phyloP scores from a whole-genome alignment of 1,140 invertebrate species.

The Meloidogyne hapla region DNA sequence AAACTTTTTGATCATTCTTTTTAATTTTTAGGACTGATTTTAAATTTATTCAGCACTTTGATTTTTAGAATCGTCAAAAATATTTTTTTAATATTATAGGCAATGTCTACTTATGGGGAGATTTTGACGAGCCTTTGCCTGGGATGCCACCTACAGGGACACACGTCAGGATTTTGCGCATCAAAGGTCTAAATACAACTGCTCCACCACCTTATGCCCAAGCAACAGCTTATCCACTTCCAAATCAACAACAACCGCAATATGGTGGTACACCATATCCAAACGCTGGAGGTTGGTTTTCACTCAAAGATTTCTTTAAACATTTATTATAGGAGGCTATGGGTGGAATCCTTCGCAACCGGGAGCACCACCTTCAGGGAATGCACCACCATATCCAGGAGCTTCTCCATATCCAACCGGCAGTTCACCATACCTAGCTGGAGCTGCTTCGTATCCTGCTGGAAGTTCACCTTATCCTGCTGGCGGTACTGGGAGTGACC shows the following conservation, averaged over 20 bases:
- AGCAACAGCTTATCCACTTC: slow-evolving; percentile 19
- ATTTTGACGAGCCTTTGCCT: slow-evolving; percentile 61
- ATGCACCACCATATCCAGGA: slow-evolving; percentile 27
- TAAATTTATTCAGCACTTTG: neutral
- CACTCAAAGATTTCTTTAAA: neutral
- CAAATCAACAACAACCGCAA: neutral
- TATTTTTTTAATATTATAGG: slow-evolving; percentile 38
- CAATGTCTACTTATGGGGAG: slow-evolving; percentile 63
- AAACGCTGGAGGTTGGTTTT: neutral
- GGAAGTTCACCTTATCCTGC: slow-evolving; percentile 19
- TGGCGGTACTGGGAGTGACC: slow-evolving; percentile 15
- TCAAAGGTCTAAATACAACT: slow-evolving; percentile 41
- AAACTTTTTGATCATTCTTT: neutral
- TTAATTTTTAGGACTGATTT: neutral
- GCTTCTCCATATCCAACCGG: neutral
- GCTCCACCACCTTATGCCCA: slow-evolving; percentile 44
- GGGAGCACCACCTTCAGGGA: neutral
- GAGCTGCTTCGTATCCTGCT: slow-evolving; percentile 12
- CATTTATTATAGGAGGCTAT: slow-evolving; percentile 3
- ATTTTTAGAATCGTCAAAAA: slow-evolving; percentile 13
- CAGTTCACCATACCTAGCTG: neutral
- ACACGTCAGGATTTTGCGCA: slow-evolving; percentile 59
- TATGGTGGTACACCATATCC: slow-evolving; percentile 19
- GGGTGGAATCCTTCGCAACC: neutral
- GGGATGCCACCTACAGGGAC: slow-evolving; percentile 61